phyloP scores from a whole-genome alignment of 2,888 invertebrate genomes.

The Drosophila anomalata region DNA sequence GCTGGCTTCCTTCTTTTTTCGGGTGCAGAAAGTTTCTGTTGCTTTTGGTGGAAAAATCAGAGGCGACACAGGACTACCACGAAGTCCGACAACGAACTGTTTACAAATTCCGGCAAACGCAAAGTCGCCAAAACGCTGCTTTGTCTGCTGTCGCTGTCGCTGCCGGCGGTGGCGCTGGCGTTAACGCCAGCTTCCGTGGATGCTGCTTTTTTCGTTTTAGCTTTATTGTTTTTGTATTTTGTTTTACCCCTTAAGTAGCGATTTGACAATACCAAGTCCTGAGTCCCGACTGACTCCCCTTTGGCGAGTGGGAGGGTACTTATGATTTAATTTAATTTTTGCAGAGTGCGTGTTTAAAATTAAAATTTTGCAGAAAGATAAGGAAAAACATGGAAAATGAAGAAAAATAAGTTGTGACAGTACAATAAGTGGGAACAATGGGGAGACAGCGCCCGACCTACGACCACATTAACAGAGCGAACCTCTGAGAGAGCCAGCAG shows the following conservation, averaged over 20 bases:
- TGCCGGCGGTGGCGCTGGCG: constrained; percentile 34
- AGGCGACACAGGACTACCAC: constrained; percentile 37
- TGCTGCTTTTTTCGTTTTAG: constrained; percentile 1
- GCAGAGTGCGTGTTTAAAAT: too few relatives aligned
- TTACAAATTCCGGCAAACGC: constrained; percentile 44
- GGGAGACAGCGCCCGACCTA: constrained; percentile 2
- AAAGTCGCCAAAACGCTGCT: constrained; percentile 35
- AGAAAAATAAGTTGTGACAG: background rate
- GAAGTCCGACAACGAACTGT: constrained; percentile 39
- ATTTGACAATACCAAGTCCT: too few relatives aligned
- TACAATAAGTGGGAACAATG: background rate
- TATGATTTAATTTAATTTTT: too few relatives aligned
- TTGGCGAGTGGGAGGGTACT: background rate
- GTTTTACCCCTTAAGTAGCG: background rate
- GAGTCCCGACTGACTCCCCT: too few relatives aligned
- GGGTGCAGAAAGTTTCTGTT: constrained; percentile 7
- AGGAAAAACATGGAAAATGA: background rate
- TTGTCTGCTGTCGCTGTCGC: constrained; percentile 25
- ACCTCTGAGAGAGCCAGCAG: constrained; percentile 1
- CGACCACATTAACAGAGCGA: constrained; percentile 1
- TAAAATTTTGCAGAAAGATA: background rate
- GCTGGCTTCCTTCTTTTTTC: background rate
- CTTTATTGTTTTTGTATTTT: constrained; percentile 7
- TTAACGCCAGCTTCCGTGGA: constrained; percentile 12
- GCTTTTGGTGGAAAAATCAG: constrained; percentile 31